These are phyloP conservation scores for Cherax destructor DNA, from an alignment of 1,140 invertebrate species.

Conservation along the genomic window DNA sequence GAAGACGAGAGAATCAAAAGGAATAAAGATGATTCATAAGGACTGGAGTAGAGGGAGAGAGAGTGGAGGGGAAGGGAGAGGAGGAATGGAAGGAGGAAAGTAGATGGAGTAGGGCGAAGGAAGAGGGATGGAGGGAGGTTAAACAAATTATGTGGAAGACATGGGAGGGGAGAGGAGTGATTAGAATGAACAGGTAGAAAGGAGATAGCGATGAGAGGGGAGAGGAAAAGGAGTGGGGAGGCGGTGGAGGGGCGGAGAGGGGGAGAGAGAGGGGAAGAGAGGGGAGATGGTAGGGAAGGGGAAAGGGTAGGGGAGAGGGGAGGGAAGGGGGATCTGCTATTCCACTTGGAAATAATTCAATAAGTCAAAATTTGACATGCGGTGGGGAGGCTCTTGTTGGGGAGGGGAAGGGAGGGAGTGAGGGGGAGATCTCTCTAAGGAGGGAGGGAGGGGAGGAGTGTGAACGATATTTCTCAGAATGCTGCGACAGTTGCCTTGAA, in stretches of 20 bases:
- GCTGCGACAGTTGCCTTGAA: neutral
- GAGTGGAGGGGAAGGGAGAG: neutral
- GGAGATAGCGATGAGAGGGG: neutral
- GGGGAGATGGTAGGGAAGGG: neutral
- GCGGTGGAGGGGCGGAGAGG: neutral
- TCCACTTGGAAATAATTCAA: conserved; percentile 33
- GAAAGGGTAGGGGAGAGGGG: neutral
- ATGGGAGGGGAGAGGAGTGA: neutral
- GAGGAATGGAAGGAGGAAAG: neutral
- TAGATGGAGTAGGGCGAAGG: no score
- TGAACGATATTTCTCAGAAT: neutral
- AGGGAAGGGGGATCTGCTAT: conserved; percentile 5
- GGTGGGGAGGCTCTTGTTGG: neutral
- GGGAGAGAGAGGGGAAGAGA: neutral
- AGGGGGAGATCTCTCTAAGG: no score
- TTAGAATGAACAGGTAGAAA: no score
- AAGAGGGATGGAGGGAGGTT: no score
- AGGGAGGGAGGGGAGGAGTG: no score
- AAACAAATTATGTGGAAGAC: neutral
- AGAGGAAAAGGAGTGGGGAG: neutral
- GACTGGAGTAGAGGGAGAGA: neutral
- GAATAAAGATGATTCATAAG: neutral
- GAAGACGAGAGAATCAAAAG: neutral
- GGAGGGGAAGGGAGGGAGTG: no score
- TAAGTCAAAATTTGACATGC: conserved; percentile 32